A percentile compares a stretch with the other conserved stretches of the same genome.
phyloP scores from a whole-genome alignment of 64 coral and sea anemone species.

The Montipora sp. region DNA sequence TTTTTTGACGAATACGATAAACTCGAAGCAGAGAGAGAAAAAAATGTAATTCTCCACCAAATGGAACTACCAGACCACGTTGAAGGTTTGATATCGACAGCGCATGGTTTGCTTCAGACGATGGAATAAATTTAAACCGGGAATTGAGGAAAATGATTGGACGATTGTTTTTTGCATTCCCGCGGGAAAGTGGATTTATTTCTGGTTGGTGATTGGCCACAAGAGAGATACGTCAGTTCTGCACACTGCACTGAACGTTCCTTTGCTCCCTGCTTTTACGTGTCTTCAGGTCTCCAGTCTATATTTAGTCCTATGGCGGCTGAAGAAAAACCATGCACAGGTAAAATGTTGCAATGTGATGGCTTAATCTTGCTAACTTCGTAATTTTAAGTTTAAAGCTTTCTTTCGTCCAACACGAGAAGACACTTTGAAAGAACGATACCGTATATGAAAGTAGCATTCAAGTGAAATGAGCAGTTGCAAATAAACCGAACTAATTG shows the following conservation, averaged over 20 bases:
- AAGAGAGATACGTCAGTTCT: background rate
- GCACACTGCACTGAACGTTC: too few species aligned
- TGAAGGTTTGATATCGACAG: background rate
- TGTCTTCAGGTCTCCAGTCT: background rate
- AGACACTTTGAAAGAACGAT: too few species aligned
- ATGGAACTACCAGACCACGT: background rate
- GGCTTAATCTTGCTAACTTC: background rate
- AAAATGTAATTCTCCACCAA: too few species aligned
- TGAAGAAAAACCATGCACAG: slow-evolving; percentile 71
- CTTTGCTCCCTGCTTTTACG: background rate
- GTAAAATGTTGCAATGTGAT: slow-evolving; percentile 4
- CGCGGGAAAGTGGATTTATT: background rate
- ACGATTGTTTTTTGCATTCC: background rate
- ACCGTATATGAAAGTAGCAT: too few species aligned
- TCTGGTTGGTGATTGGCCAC: slow-evolving; percentile 10
- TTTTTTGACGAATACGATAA: background rate
- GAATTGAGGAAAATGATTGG: background rate
- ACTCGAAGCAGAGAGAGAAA: too few species aligned
- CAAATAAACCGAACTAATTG: too few species aligned
- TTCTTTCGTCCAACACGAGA: too few species aligned
- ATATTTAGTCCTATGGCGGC: background rate
- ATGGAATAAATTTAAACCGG: too few species aligned
- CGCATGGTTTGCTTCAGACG: background rate
- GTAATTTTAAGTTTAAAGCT: background rate
- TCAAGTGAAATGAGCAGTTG: too few species aligned